Evolutionary conservation across 2,888 invertebrate species (phyloP).

Genomic region (Dasysyrphus tricinctus): DNA sequence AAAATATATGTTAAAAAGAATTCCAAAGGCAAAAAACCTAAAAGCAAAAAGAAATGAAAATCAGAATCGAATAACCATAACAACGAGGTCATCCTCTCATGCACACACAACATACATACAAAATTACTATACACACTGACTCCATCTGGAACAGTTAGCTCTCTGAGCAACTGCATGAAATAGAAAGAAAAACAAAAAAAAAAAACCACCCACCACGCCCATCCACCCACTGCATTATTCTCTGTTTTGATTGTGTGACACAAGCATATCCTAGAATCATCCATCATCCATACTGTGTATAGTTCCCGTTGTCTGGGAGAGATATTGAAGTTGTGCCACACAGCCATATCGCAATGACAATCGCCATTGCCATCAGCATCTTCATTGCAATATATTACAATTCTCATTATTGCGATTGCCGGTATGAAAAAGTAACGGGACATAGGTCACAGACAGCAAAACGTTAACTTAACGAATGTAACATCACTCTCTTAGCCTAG

Average conservation of each 20-base stretch:
- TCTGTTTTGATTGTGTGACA: slow-evolving; percentile 65
- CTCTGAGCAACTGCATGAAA: slow-evolving; percentile 46
- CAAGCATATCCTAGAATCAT: slow-evolving; percentile 58
- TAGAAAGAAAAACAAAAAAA: background rate
- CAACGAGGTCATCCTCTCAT: slow-evolving; percentile 67
- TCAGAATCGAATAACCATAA: slow-evolving; percentile 64
- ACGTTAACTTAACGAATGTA: slow-evolving; percentile 60
- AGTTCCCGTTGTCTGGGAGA: slow-evolving; percentile 50
- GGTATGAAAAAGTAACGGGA: slow-evolving; percentile 44
- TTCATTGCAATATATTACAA: slow-evolving; percentile 35
- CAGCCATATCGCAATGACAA: slow-evolving; percentile 17
- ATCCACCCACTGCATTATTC: slow-evolving; percentile 34
- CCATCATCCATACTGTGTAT: slow-evolving; percentile 35
- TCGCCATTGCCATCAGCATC: slow-evolving; percentile 32
- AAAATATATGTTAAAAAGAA: slow-evolving; percentile 4
- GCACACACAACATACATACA: slow-evolving; percentile 24
- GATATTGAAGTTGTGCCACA: slow-evolving; percentile 26
- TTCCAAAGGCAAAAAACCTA: slow-evolving; percentile 17
- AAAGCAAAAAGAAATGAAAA: slow-evolving; percentile 36
- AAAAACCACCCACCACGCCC: background rate
- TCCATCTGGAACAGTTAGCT: slow-evolving; percentile 58
- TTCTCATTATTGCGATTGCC: slow-evolving; percentile 50
- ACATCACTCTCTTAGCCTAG: slow-evolving; percentile 47
- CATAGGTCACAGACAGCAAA: slow-evolving; percentile 49
- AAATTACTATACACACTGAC: slow-evolving; percentile 7